Base-by-base conservation (phyloP, 2,113 vertebrate species). In the Brachypteracias leptosomus region DNA sequence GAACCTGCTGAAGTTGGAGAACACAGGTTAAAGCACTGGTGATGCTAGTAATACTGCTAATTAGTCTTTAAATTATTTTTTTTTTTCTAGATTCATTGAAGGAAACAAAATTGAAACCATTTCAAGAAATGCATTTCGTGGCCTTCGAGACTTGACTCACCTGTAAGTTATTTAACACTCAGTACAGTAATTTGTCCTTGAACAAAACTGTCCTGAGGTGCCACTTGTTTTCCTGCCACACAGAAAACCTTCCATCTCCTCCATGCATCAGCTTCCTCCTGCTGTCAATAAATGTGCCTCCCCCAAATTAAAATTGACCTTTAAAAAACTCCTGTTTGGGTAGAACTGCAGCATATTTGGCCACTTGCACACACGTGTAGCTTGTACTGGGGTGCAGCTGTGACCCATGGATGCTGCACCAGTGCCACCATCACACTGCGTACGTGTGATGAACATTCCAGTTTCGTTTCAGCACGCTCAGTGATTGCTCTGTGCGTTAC, bases 51-150 rank as follows among this genome's bases (percentile, higher is more conserved):
- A 57, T 67, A 61, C 17, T 46, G 24, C 38, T 87, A 70, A 71
- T 77, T 59, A 79, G 14, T 44, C 4, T 81, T 84, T 74, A n/a
- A 42, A 86, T 51, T 40, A 17, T 76, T 40, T 19, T 49, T 81
- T 67, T 92, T 95, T 86, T 22, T 31, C 65, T 97, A 99, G 99
- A 97, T 99, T 99, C 95, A 99, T 99, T 54, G 99, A 99, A 98
- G 99, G 98, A 95, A 99, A 99, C 95, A 99, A 99, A 97, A 98
- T 99, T 67, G 99, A 99, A 97, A 99, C 98, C 8, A 98, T 99
- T 93, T 99, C 98, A 74, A 99, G 98, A 98, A 98, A 98, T 87
- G 98, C 99, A 82, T 99, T 99, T 96, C 98, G 99, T 97, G 99
- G 99, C 95, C 99, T 99, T 79, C 98, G 99, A 82, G 99, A 99